Percentiles rank a stretch among this genome's conserved stretches.
phyloP scores from a whole-genome alignment of 2,888 invertebrate species.

The Spodoptera picta region DNA sequence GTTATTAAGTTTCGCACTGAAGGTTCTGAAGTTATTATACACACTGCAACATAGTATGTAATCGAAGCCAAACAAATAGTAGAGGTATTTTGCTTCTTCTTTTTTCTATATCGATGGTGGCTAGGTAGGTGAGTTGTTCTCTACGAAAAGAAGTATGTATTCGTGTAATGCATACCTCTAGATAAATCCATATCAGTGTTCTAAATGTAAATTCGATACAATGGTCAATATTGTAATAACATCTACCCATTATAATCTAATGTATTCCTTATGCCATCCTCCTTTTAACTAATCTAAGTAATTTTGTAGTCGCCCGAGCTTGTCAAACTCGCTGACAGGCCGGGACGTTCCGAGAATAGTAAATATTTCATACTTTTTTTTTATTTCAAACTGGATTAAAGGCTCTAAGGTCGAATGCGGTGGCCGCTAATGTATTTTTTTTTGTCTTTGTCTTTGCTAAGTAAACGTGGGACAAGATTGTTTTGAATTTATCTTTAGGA shows the following conservation, averaged over 20 bases:
- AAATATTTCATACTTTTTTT: constrained; percentile 43
- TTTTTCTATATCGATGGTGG: no score
- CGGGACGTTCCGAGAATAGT: constrained; percentile 49
- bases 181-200: no score
- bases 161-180: no score
- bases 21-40: no score
- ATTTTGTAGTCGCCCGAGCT: constrained; percentile 44
- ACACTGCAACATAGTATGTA: no score
- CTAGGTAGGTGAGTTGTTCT: no score
- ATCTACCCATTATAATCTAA: constrained; percentile 12
- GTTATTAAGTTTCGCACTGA: no score
- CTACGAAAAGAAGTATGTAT: no score
- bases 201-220: no score
- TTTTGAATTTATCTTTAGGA: no score
- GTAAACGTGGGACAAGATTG: not conserved
- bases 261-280: constrained; percentile 45
- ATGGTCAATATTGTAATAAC: constrained; percentile 11
- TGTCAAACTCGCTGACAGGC: constrained; percentile 46
- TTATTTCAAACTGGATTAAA: constrained; percentile 28
- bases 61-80: no score
- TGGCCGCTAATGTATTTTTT: constrained; percentile 30
- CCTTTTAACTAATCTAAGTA: constrained; percentile 57
- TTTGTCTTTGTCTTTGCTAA: constrained; percentile 14
- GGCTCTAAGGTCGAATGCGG: constrained; percentile 21
- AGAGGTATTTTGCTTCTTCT: no score